Percentiles rank a stretch among this genome's conserved stretches.
phyloP scores from a whole-genome alignment of 2,113 vertebrate genomes.

The Daphoenositta chrysoptera region DNA sequence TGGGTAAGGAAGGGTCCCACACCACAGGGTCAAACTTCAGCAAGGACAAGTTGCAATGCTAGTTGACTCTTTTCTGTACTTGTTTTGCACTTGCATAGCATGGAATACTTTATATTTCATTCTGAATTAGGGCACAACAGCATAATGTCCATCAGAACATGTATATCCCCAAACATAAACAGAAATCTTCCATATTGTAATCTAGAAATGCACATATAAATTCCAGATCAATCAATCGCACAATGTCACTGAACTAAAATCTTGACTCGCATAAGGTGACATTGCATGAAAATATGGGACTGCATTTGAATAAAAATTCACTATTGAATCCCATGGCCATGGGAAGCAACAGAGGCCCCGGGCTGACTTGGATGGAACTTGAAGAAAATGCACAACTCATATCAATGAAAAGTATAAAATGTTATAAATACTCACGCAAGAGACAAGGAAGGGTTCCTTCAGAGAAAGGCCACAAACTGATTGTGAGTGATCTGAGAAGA shows the following conservation, averaged over 20 bases:
- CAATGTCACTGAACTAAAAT: neutral
- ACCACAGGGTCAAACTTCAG: neutral
- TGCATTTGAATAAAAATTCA: neutral
- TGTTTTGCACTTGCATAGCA: neutral
- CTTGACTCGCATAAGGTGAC: neutral
- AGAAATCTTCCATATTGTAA: neutral
- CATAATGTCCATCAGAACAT: neutral
- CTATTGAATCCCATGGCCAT: neutral
- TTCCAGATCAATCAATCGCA: neutral
- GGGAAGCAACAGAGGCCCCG: neutral
- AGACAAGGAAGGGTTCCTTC: conserved; percentile 17
- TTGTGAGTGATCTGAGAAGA: conserved; percentile 35
- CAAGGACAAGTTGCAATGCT: neutral
- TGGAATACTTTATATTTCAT: neutral
- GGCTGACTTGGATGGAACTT: neutral
- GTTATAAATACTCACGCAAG: conserved; percentile 61
- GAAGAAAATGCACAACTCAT: neutral
- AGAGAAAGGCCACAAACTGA: conserved; percentile 50
- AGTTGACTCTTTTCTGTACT: neutral
- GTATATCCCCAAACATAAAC: neutral
- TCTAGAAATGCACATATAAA: neutral
- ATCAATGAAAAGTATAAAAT: neutral
- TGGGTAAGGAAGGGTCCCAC: neutral
- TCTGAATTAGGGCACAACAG: neutral
- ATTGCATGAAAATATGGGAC: neutral